Evolutionary conservation across 1,140 invertebrate species (phyloP), one percentile per base, ranked within the genome.

Genomic region (Dendroctonus ponderosae): DNA sequence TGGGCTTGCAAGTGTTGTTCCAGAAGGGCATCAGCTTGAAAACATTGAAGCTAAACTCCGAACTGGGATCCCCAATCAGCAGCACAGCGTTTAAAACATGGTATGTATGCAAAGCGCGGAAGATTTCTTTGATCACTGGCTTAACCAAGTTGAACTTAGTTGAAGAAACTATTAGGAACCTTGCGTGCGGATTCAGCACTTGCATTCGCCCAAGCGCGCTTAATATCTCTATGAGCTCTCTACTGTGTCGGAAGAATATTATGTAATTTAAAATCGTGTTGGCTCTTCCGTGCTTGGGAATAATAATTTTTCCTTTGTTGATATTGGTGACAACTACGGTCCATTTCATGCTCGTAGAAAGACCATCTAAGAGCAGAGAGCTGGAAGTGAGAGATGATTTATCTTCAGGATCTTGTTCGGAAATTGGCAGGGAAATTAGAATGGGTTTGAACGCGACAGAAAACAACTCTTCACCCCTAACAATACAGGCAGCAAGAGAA

Each of bases 121-220:
- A 66, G 5, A 75, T 59, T 49, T 71, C 54, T 12, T 38, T 14
- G 8, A 65, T 58, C n/a, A 70, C 58, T 5, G 15, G 7, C n/a
- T 7, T 26, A 7, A 43, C 44, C 9, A 70, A 48, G 0, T 59
- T 15, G 48, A 70, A 72, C 5, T 9, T 8, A 3, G 46, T 66
- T 1, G 71, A 39, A n/a, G 74, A 68, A 8, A 74, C 58, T 11
- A 74, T 46, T 7, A 74, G 39, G 52, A 74, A 74, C 15, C 70
- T 69, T 9, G 72, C 74, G 44, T 74, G 74, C 0, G 74, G 71
- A 68, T 75, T 75, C 66, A 70, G n/a, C n/a, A 63, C 38, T 8
- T 57, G 26, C 5, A 53, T 8, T 5, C 56, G 51, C 15, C 7
- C 51, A 37, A 69, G 56, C 15, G 9, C 14, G 4, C 44, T 11